These are phyloP conservation scores for Augochlora pura DNA, from an alignment of 1,140 invertebrate genomes.

Conservation along the genomic window DNA sequence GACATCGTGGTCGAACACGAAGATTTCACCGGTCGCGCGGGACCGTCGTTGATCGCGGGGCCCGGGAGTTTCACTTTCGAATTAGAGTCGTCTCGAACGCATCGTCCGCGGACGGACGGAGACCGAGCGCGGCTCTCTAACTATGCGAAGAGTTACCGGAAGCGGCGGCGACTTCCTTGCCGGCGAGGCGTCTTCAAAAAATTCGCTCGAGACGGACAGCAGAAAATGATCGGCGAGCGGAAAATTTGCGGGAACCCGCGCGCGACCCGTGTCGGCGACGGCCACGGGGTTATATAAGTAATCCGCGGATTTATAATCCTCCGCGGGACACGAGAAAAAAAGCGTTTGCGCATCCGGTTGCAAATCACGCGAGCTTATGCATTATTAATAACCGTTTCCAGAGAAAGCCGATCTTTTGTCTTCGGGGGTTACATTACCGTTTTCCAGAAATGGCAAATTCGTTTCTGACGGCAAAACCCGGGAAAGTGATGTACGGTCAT, in stretches of 20 bases:
- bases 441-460: not conserved
- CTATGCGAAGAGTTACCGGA: slow-evolving; percentile 12
- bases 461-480: no score
- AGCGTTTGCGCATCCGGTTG: not conserved
- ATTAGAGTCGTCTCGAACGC: slow-evolving; percentile 39
- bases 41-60: slow-evolving; percentile 49
- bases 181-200: not conserved
- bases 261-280: no score
- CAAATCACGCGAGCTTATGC: slow-evolving; percentile 8
- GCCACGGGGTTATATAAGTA: slow-evolving; percentile 39
- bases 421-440: not conserved
- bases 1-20: slow-evolving; percentile 19
- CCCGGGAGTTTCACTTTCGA: slow-evolving; percentile 56
- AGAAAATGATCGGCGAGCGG: not conserved
- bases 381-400: slow-evolving; percentile 26
- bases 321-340: slow-evolving; percentile 7
- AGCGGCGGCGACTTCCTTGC: not conserved
- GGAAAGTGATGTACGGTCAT: no score
- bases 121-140: slow-evolving; percentile 5
- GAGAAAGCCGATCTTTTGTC: slow-evolving; percentile 26
- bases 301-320: slow-evolving; percentile 18
- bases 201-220: not conserved
- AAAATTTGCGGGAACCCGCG: slow-evolving; percentile 4
- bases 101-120: slow-evolving; percentile 31
- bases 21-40: slow-evolving; percentile 52